Evolutionary conservation across 2,113 vertebrate genomes (phyloP).

Genomic region (Pomatostomus ruficeps): DNA sequence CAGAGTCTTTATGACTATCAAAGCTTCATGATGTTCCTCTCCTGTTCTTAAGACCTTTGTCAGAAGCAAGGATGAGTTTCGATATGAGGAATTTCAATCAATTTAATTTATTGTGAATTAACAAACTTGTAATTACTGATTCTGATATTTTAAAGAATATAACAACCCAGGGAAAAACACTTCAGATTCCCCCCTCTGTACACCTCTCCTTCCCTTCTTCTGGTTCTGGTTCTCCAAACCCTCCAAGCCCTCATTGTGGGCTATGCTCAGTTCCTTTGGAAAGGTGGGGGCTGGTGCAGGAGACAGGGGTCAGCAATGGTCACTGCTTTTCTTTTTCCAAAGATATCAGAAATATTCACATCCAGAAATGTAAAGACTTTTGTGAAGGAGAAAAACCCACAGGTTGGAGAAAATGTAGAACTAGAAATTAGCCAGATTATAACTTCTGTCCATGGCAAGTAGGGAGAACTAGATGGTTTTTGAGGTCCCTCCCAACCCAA

Average conservation of each 20-base stretch:
- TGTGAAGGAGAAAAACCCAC: background rate
- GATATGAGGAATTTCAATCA: background rate
- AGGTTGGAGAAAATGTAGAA: background rate
- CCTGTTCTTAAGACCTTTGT: background rate
- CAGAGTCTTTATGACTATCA: background rate
- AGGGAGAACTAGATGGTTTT: background rate
- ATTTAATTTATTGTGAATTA: background rate
- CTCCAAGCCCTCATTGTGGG: background rate
- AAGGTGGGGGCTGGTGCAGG: background rate
- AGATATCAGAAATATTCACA: background rate
- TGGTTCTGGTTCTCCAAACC: background rate
- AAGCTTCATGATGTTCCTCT: background rate
- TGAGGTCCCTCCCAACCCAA: background rate
- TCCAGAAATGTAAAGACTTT: background rate
- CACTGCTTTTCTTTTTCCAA: background rate
- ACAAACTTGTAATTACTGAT: background rate
- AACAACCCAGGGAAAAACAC: background rate
- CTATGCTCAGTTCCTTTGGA: background rate
- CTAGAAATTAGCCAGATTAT: background rate
- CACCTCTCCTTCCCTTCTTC: background rate
- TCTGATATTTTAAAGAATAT: background rate
- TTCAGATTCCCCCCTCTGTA: background rate
- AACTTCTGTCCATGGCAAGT: background rate
- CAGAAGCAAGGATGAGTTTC: background rate
- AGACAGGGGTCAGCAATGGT: background rate